Evolutionary conservation across 2,888 invertebrate genomes (phyloP), one percentile per base, ranked within the genome.

Genomic region (Andrena marginata): DNA sequence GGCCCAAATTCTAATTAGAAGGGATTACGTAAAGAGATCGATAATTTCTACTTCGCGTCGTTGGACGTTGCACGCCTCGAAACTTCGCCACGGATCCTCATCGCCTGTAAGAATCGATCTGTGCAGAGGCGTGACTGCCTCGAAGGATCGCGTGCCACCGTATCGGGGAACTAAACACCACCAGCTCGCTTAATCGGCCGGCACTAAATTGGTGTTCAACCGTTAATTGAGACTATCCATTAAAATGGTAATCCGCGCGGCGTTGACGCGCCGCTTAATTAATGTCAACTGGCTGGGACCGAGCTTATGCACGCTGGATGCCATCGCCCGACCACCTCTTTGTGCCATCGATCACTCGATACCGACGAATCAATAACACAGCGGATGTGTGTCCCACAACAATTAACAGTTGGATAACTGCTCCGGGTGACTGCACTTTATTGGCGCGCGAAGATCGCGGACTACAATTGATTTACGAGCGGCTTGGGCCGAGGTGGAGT

Each of bases 201-300:
- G 82, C 87, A 85, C 88, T 90, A 89, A 89, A 90, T 87, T 80
- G 87, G 85, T 76, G 87, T 87, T 88, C 82, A 80, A 33, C 72
- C 77, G 85, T 90, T 90, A 89, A 90, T 90, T 85, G 88, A 87
- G 84, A 81, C 85, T 86, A 82, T 89, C 88, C 82, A 85, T 86
- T 89, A 82, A 85, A 86, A 85, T 80, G 85, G 81, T 82, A 87
- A 89, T 86, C 63, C 82, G 35, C 74, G 23, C 20, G 49, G 59
- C 69, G 77, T 80, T 69, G 84, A 77, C 75, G 79, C 48, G 76
- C 56, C 33, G 65, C 78, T 88, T 89, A 86, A 87, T 89, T 88
- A 85, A 84, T 85, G 83, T 79, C 85, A 73, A 79, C 74, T 13
- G 29, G n/a, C 42, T 62, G 33, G 60, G 48, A 31, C 23, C 65